Evolutionary conservation across 2,888 invertebrate genomes (phyloP).

Genomic region (Andricus curvator): DNA sequence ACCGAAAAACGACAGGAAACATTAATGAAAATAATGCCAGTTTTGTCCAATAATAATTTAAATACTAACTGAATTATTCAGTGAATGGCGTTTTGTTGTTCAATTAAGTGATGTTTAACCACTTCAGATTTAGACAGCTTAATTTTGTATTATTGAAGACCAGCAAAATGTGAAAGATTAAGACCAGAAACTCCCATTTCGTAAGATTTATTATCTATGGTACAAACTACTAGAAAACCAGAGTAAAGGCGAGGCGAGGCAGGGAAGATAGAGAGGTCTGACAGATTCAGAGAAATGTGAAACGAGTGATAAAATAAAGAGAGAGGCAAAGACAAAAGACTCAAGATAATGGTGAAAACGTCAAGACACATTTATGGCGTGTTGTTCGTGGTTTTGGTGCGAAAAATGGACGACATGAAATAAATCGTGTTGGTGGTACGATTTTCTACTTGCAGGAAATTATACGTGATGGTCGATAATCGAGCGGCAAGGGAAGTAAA

Average conservation of each 20-base stretch:
- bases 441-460: constrained; percentile 30
- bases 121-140: no score
- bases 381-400: background rate
- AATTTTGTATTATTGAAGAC: no score
- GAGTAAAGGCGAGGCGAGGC: background rate
- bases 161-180: no score
- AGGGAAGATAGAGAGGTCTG: constrained; percentile 3
- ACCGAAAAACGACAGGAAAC: no score
- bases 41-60: no score
- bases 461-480: constrained; percentile 20
- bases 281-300: constrained; percentile 30
- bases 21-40: no score
- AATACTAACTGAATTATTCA: no score
- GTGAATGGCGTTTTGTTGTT: no score
- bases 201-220: background rate
- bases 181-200: no score
- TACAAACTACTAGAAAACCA: background rate
- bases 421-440: constrained; percentile 16
- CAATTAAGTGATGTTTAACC: no score
- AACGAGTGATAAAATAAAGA: constrained; percentile 23
- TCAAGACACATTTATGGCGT: constrained; percentile 3
- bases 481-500: background rate
- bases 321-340: constrained; percentile 13
- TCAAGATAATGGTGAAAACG: constrained; percentile 22
- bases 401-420: constrained; percentile 12